phyloP scores from a whole-genome alignment of 64 coral and sea anemone species.

The Porites lutea region DNA sequence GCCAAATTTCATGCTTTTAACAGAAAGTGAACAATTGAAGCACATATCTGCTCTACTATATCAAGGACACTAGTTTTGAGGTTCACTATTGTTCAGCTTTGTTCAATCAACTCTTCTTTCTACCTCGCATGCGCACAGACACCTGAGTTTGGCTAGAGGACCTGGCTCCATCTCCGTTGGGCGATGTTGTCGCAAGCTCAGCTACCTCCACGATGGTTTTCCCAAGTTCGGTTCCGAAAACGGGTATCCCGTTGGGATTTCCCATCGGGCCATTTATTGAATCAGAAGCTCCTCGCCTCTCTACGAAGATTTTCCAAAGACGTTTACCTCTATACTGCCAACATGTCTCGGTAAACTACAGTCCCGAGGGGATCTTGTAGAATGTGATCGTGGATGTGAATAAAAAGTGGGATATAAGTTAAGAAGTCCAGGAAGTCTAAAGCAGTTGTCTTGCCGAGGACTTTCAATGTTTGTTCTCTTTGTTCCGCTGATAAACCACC shows the following conservation, averaged over 20 bases:
- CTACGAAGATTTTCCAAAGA: not conserved
- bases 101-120: no score
- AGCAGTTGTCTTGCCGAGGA: conserved; percentile 66
- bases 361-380: conserved; percentile 77
- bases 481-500: conserved; percentile 71
- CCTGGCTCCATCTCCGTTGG: no score
- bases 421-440: conserved; percentile 97
- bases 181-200: no score
- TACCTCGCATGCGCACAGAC: no score
- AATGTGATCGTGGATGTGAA: conserved; percentile 94
- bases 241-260: not conserved
- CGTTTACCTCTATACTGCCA: not conserved
- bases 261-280: not conserved
- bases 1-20: no score
- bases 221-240: not conserved
- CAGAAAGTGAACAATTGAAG: no score
- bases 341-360: conserved; percentile 35
- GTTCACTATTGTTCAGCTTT: no score
- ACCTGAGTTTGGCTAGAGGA: no score
- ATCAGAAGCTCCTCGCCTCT: not conserved
- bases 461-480: conserved; percentile 56
- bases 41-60: no score
- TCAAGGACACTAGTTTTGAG: no score
- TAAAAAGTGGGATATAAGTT: conserved; percentile 92
- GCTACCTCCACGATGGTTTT: not conserved